Base-by-base conservation (phyloP, 2,888 invertebrate genomes). In the Drepanosiphum platanoidis region DNA sequence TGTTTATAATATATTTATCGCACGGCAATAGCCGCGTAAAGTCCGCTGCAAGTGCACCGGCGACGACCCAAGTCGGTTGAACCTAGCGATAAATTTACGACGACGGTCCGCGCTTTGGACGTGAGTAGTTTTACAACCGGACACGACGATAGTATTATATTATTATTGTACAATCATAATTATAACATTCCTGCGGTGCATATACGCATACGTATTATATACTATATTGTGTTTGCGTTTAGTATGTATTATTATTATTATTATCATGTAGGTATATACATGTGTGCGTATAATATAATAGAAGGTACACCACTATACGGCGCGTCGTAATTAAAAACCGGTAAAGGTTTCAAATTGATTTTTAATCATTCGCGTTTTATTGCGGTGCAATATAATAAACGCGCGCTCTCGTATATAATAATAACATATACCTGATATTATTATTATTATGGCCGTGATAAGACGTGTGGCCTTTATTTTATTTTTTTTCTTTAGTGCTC, bases 291-390 rank as follows among this genome's bases (percentile, higher is more conserved):
- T 22, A 22, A 58, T 58, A 22, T 58, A 9, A 15, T 46, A 13
- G 18, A n/a, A n/a, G n/a, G n/a, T n/a, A n/a, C n/a, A 9, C 46
- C 61, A 27, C 11, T 18, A n/a, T 18, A 30, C 34, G 32, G 8
- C 15, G n/a, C 42, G 30, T 11, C 68, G 79, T 79, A 68, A 79
- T 79, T 68, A 79, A 46, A 79, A 68, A 79, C 79, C 34, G n/a
- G 79, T 68, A 79, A 79, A 68, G 46, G 32, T 79, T 79, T 79
- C 32, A 79, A 79, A 79, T 79, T 79, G 79, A 79, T 79, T 79
- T 79, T 79, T 68, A 34, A 42, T 66, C 66, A n/a, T 42, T 34
- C 42, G 15, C 79, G 66, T 79, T 68, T 79, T 79, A 79, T 79
- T 42, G 34, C 46, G 30, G 8, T n/a, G 66, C 79, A 34, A 32